Conservation (phyloP, 2,113 vertebrate genomes). For the Echinops telfairi region DNA sequence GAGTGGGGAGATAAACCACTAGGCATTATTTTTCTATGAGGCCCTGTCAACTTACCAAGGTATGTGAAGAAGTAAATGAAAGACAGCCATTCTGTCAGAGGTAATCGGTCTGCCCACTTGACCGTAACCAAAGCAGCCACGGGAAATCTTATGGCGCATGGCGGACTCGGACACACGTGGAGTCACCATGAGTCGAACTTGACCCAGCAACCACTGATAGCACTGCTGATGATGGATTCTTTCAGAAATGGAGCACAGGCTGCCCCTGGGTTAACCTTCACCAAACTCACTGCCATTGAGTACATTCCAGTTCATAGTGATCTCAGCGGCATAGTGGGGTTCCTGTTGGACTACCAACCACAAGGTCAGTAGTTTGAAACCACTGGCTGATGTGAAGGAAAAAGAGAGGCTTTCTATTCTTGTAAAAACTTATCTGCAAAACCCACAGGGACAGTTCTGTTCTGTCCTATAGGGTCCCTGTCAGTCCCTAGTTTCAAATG, state of each 20-base stretch:
- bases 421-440: too few species aligned
- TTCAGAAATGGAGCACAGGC: neutral
- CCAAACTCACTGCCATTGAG: too few species aligned
- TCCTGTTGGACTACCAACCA: too few species aligned
- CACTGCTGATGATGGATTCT: neutral
- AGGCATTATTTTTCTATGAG: conserved; percentile 31
- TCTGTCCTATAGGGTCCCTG: too few species aligned
- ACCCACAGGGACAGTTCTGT: too few species aligned
- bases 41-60: neutral
- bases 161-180: neutral
- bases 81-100: neutral
- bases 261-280: too few species aligned
- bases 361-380: too few species aligned
- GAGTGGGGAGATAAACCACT: neutral
- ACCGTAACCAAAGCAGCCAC: neutral
- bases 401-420: too few species aligned
- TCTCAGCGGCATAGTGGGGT: too few species aligned
- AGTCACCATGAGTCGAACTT: neutral
- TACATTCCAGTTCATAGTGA: too few species aligned
- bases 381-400: too few species aligned
- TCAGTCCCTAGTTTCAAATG: too few species aligned
- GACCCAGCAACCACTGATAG: neutral
- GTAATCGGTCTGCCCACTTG: neutral
- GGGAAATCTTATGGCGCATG: neutral
- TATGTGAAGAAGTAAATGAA: conserved; percentile 2